A percentile compares a stretch with the other conserved stretches of the same genome.
Conservation (phyloP, 2,797 vertebrate genomes). For the Scomberomorus guttatus region DNA sequence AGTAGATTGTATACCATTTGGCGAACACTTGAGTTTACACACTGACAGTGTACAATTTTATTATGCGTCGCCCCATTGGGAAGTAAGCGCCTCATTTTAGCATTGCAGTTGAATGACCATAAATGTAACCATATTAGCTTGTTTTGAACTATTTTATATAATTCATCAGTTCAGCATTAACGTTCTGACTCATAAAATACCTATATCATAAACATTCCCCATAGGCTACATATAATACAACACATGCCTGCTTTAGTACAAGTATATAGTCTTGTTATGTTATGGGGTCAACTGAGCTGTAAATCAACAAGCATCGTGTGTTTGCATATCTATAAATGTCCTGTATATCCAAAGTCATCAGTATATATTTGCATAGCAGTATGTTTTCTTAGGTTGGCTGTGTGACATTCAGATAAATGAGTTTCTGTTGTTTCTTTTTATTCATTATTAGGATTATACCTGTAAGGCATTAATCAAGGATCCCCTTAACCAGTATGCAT, state of each 20-base stretch:
- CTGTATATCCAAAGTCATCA: conserved; percentile 24
- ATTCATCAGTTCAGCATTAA: not conserved
- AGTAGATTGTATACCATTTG: conserved; percentile 28
- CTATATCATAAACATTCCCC: not conserved
- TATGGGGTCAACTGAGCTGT: conserved; percentile 6
- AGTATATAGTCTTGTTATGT: conserved; percentile 29
- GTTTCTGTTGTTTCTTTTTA: conserved; percentile 40
- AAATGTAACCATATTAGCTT: not conserved
- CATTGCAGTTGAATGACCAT: not conserved
- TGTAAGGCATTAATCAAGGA: conserved; percentile 68
- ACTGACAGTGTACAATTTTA: conserved; percentile 16
- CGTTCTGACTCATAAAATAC: not conserved
- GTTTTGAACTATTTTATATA: not conserved
- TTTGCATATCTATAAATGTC: conserved; percentile 21
- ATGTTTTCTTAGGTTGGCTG: not conserved
- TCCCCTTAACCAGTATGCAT: conserved; percentile 42
- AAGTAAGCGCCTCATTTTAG: not conserved
- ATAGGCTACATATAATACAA: not conserved
- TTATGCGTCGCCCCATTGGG: not conserved
- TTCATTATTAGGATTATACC: conserved; percentile 66
- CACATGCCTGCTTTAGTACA: not conserved
- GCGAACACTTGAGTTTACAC: conserved; percentile 37
- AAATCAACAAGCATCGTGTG: conserved; percentile 26
- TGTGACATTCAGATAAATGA: conserved; percentile 60
- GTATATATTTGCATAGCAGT: conserved; percentile 25